A percentile compares a stretch with the other conserved stretches of the same genome.
phyloP scores from a whole-genome alignment of 30 jellyfish, hydroid and myxozoan species.

The Aurelia aurita complex sp. Pacific region DNA sequence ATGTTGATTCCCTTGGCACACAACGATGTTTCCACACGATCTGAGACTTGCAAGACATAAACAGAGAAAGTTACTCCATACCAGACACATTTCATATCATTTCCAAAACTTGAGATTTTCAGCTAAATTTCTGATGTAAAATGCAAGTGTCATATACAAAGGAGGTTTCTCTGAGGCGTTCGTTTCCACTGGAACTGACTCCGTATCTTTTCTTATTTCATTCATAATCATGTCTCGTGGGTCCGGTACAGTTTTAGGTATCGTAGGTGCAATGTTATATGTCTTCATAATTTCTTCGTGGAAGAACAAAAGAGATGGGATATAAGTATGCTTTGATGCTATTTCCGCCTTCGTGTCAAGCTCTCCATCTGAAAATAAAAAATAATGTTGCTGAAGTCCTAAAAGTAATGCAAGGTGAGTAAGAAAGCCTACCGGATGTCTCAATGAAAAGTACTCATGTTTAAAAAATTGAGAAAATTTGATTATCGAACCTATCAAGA shows the following conservation, averaged over 20 bases:
- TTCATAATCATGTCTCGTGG: constrained; percentile 85
- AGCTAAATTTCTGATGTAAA: constrained; percentile 38
- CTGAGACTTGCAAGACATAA: no score
- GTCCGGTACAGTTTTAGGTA: constrained; percentile 81
- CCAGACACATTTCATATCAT: neutral
- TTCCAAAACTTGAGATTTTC: constrained; percentile 67
- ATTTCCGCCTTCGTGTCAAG: constrained; percentile 76
- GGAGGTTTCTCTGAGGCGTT: constrained; percentile 36
- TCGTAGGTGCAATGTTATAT: constrained; percentile 74
- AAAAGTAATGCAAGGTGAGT: no score
- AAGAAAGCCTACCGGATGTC: no score
- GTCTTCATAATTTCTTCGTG: constrained; percentile 96
- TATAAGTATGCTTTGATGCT: constrained; percentile 80
- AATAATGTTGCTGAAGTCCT: neutral
- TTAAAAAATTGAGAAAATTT: no score
- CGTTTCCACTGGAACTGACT: constrained; percentile 2
- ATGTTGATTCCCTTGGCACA: no score
- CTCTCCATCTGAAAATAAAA: constrained; percentile 60
- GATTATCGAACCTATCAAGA: no score
- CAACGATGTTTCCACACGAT: no score
- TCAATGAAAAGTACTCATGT: no score
- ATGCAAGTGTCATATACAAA: constrained; percentile 44
- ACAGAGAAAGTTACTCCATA: no score
- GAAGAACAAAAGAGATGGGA: constrained; percentile 86
- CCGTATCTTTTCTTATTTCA: constrained; percentile 72